A percentile compares a stretch with the other conserved stretches of the same genome.
These are phyloP conservation scores for Amphibalanus amphitrite DNA, from an alignment of 1,140 invertebrate species.

Conservation along the genomic window DNA sequence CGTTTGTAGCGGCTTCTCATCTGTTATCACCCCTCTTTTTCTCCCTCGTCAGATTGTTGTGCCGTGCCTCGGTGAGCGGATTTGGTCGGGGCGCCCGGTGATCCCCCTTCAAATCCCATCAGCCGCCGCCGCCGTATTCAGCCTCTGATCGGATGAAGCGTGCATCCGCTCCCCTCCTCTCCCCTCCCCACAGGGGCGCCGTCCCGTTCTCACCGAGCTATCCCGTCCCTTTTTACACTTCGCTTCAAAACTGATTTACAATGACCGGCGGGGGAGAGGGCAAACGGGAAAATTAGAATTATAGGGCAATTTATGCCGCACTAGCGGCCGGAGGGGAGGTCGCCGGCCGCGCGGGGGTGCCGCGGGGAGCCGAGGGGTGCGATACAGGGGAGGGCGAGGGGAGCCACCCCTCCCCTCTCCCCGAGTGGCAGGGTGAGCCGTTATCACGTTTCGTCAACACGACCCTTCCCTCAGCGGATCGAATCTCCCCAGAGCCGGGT, in stretches of 20 bases:
- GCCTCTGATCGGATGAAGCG: background rate
- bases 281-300: constrained; percentile 7
- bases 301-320: background rate
- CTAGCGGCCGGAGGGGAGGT: background rate
- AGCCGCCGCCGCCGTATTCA: background rate
- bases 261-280: constrained; percentile 12
- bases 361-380: background rate
- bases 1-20: background rate
- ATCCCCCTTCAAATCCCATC: background rate
- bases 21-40: background rate
- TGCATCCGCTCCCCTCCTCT: background rate
- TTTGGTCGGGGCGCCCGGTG: background rate
- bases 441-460: background rate
- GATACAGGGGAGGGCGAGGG: background rate
- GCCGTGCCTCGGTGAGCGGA: background rate
- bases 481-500: background rate
- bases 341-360: background rate
- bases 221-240: background rate
- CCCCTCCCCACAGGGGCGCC: too few species aligned
- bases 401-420: too few species aligned
- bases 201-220: background rate
- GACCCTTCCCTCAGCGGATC: background rate
- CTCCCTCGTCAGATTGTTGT: background rate
- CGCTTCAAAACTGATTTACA: background rate
- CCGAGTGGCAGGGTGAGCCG: background rate